These are phyloP conservation scores for Micrastur ruficollis DNA, from an alignment of 2,797 vertebrate genomes.

Conservation along the genomic window DNA sequence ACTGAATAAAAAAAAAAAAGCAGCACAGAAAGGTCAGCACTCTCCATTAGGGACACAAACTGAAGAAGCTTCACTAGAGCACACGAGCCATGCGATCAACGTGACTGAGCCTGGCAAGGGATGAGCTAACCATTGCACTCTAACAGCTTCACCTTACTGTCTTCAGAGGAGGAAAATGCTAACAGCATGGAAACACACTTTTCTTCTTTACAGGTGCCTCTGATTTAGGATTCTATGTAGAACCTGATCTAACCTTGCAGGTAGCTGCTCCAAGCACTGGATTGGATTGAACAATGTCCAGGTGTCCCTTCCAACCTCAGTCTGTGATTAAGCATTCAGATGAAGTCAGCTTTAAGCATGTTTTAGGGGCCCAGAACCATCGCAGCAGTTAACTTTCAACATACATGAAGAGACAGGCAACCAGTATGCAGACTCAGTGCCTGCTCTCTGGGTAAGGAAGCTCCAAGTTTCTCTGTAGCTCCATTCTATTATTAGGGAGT, in stretches of 20 bases:
- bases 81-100: fast-evolving
- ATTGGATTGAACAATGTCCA: not conserved
- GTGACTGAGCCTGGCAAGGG: not conserved
- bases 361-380: not conserved
- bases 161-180: not conserved
- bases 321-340: not conserved
- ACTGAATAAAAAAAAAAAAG: slow-evolving; percentile 77
- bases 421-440: not conserved
- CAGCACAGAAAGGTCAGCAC: not conserved
- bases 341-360: not conserved
- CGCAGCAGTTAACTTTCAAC: not conserved
- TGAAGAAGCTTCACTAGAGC: not conserved
- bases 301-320: not conserved
- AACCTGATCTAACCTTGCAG: not conserved
- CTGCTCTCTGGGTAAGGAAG: not conserved
- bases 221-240: not conserved
- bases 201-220: not conserved
- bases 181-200: not conserved
- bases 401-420: not conserved
- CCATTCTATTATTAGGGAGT: not conserved
- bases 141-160: not conserved
- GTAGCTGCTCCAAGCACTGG: not conserved
- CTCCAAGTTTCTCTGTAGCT: not conserved
- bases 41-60: not conserved
- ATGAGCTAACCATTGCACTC: not conserved